These are phyloP conservation scores for Apostichopus leukothele DNA, from an alignment of 53 echinoderm and acorn worm genomes.

Conservation along the genomic window DNA sequence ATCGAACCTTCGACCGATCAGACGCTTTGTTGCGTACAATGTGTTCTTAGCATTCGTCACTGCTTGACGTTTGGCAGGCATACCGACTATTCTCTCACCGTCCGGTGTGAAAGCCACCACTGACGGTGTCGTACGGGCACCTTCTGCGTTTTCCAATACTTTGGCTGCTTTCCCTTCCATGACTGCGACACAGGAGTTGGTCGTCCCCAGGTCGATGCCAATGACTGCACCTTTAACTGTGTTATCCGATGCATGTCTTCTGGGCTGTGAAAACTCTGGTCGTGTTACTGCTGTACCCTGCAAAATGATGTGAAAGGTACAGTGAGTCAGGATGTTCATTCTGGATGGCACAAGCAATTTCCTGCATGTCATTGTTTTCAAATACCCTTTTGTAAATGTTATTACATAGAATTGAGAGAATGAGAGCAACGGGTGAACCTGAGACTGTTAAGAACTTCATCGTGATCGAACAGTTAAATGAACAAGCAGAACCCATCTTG, in stretches of 20 bases:
- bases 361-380: too few relatives aligned
- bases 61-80: constrained; percentile 98
- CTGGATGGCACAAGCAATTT: too few relatives aligned
- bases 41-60: constrained; percentile 95
- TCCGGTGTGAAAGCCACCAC: constrained; percentile 92
- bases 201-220: constrained; percentile 90
- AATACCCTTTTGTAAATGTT: too few relatives aligned
- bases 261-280: constrained; percentile 43
- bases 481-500: too few relatives aligned
- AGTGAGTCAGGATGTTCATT: background rate
- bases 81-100: constrained; percentile 86
- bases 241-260: constrained; percentile 75
- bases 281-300: background rate
- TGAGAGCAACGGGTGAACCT: too few relatives aligned
- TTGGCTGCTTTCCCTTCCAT: constrained; percentile 96
- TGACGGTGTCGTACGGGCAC: constrained; percentile 94
- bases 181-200: constrained; percentile 94
- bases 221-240: constrained; percentile 80
- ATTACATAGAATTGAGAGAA: too few relatives aligned
- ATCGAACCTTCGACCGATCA: constrained; percentile 87
- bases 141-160: constrained; percentile 94
- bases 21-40: constrained; percentile 82
- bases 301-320: background rate
- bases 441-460: too few relatives aligned
- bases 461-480: too few relatives aligned